Conservation (phyloP, 2,113 vertebrate genomes). For the Talpa occidentalis region DNA sequence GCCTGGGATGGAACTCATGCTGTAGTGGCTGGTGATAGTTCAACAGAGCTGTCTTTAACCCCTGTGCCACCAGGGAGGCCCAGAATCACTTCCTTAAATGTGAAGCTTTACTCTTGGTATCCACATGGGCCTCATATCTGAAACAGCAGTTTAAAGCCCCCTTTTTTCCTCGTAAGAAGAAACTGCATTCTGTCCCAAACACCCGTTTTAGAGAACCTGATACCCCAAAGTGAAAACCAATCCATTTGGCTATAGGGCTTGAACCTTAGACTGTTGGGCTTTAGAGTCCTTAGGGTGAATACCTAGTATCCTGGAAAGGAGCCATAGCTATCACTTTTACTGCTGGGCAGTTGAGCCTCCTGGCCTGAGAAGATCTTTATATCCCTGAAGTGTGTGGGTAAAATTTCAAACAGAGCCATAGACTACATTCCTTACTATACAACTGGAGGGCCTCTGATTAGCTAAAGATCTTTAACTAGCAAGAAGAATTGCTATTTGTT, state of each 20-base stretch:
- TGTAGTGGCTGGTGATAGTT: too few species aligned
- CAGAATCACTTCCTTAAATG: background rate
- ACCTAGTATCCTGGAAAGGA: background rate
- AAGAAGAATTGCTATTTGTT: conserved; percentile 7
- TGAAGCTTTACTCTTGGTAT: conserved; percentile 19
- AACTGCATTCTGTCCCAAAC: background rate
- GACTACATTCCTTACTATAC: background rate
- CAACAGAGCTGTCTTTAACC: too few species aligned
- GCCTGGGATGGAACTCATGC: too few species aligned
- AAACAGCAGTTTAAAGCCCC: background rate
- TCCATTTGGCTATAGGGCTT: background rate
- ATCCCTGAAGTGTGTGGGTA: background rate
- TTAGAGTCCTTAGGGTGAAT: background rate
- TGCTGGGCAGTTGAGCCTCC: background rate
- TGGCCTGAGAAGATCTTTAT: background rate
- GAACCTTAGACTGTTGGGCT: background rate
- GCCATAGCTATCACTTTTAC: background rate
- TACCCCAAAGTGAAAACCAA: background rate
- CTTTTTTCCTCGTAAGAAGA: background rate
- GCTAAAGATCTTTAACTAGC: background rate
- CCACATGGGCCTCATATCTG: background rate
- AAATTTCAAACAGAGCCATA: background rate
- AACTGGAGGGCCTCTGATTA: background rate
- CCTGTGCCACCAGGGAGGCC: too few species aligned
- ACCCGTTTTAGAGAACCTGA: background rate